Percentiles rank a stretch among this genome's conserved stretches.
Evolutionary conservation across 2,113 vertebrate genomes (phyloP).

Genomic region (Alethe castanea): DNA sequence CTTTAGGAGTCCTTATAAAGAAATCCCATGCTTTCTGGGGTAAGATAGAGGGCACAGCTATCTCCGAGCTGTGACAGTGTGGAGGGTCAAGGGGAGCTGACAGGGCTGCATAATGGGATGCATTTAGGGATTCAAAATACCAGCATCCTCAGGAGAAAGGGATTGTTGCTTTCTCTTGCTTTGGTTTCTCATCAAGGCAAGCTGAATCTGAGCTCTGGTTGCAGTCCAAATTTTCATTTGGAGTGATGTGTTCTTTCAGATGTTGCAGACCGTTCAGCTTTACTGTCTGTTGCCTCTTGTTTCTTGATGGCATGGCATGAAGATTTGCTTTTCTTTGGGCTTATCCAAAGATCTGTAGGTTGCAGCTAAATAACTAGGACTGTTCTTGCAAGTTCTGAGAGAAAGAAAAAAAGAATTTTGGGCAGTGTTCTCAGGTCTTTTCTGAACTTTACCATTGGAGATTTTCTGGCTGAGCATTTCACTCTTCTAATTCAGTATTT

Average conservation of each 20-base stretch:
- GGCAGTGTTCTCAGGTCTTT: background rate
- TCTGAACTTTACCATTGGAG: background rate
- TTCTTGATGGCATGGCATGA: background rate
- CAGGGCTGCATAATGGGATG: background rate
- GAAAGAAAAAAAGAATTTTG: background rate
- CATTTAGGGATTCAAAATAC: background rate
- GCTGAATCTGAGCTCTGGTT: background rate
- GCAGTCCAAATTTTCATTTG: background rate
- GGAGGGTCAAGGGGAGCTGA: background rate
- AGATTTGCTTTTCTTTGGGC: background rate
- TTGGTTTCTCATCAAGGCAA: background rate
- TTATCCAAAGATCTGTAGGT: background rate
- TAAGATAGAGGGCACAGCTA: background rate
- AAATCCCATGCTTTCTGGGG: background rate
- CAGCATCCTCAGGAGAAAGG: background rate
- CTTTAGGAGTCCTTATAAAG: background rate
- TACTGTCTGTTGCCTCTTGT: background rate
- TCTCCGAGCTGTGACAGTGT: background rate
- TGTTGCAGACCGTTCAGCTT: background rate
- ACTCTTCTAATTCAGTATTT: background rate
- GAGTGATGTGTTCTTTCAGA: background rate
- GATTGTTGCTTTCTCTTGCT: background rate
- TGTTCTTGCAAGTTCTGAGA: background rate
- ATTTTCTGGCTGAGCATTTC: background rate
- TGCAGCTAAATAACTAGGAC: background rate